phyloP scores from a whole-genome alignment of 2,888 invertebrate species.

The Nomada flava region DNA sequence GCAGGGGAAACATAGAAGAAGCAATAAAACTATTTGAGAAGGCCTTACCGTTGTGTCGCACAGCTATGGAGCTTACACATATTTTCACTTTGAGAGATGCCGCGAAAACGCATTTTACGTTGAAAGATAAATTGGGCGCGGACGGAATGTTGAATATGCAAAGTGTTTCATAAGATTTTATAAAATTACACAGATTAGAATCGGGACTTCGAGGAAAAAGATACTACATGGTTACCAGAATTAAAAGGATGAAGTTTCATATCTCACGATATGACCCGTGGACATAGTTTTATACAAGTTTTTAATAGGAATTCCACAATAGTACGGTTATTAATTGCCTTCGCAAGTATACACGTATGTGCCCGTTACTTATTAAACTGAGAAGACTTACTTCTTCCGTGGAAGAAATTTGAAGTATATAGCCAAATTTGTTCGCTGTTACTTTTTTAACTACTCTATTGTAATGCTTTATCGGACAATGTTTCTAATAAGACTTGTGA shows the following conservation, averaged over 20 bases:
- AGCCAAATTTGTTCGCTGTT: not conserved
- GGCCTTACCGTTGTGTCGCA: constrained; percentile 93
- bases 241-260: constrained; percentile 50
- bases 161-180: constrained; percentile 49
- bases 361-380: constrained; percentile 19
- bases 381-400: not conserved
- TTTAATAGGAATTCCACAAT: constrained; percentile 33
- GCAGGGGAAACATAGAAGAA: constrained; percentile 92
- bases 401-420: constrained; percentile 17
- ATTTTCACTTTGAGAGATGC: constrained; percentile 95
- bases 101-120: constrained; percentile 94
- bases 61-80: constrained; percentile 95
- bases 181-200: constrained; percentile 4
- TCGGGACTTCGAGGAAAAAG: constrained; percentile 36
- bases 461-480: constrained; percentile 6
- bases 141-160: constrained; percentile 82
- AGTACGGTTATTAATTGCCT: constrained; percentile 24
- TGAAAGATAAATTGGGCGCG: constrained; percentile 90
- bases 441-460: constrained; percentile 11
- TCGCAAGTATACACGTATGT: constrained; percentile 15
- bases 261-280: constrained; percentile 31
- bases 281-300: constrained; percentile 43
- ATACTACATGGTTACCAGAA: constrained; percentile 49
- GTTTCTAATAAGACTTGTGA: constrained; percentile 10
- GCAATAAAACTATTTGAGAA: constrained; percentile 95